Base-by-base conservation (phyloP, 2,888 invertebrate species). In the Listrodromus nycthemerus region DNA sequence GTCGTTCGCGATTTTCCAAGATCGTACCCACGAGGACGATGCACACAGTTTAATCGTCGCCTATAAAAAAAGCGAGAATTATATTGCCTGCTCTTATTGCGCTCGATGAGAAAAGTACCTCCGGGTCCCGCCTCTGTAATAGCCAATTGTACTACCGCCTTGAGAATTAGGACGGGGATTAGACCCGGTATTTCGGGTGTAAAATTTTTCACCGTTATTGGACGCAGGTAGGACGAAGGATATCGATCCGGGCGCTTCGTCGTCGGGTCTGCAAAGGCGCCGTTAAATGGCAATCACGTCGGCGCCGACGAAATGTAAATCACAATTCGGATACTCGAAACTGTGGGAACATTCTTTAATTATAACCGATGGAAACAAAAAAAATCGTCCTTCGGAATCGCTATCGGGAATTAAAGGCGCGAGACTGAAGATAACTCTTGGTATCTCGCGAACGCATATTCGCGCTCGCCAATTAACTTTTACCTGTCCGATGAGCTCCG, bases 391-490 rank as follows among this genome's bases (percentile, higher is more conserved):
- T 41, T 19, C 19, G 33, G 82, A 69, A 69, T 70, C 55, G 70
- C 75, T 70, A 55, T 48, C 48, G 45, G 70, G 50, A 75, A 79
- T 66, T 58, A 66, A 66, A 41, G 41, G 71, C 30, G 58, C 75
- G 37, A 65, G 52, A 65, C 65, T 52, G 16, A 48, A 65, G 33
- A 61, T 52, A 78, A 61, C 82, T 24, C 70, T 70, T 65, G 66
- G 52, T 66, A 65, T 82, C 30, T 33, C 21, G 55, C 74, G 19
- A 76, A 65, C 75, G 75, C 70, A 67, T 74, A 45, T 61, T 61
- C 55, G 45, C 50, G 55, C 66, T 76, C 61, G 79, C 65, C 61
- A 76, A 83, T 80, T 80, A 83, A 71, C 83, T 80, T 83, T 71
- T 76, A 69, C 63, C 65, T 65, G 63, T 21, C 65, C 52, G 55